These are phyloP conservation scores for Anaspis maculata DNA, from an alignment of 2,888 invertebrate species.

Conservation along the genomic window DNA sequence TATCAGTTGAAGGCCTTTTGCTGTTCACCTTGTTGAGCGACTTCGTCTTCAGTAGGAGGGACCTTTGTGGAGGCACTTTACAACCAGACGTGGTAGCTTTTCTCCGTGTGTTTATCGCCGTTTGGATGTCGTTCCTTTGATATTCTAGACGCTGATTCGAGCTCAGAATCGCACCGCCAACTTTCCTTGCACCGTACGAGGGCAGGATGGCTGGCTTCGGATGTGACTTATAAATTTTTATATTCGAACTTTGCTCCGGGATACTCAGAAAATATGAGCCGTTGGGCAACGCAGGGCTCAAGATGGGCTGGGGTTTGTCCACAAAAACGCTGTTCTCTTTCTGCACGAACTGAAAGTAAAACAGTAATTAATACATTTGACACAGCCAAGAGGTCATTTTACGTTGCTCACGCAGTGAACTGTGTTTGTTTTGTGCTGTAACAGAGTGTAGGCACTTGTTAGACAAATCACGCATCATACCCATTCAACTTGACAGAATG, in stretches of 20 bases:
- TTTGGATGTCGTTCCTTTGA: conserved; percentile 35
- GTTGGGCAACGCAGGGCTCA: conserved; percentile 14
- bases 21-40: conserved; percentile 28
- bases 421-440: too few relatives aligned
- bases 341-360: conserved; percentile 27
- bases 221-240: conserved; percentile 45
- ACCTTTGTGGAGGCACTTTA: conserved; percentile 22
- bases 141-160: conserved; percentile 39
- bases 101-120: conserved; percentile 28
- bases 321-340: conserved; percentile 30
- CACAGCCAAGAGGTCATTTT: too few relatives aligned
- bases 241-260: conserved; percentile 25
- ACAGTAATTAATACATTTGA: too few relatives aligned
- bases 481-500: too few relatives aligned
- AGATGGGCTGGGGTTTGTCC: conserved; percentile 11
- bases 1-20: conserved; percentile 31
- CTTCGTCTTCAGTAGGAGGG: conserved; percentile 32
- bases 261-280: conserved; percentile 29
- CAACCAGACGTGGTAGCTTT: conserved; percentile 8
- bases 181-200: conserved; percentile 49
- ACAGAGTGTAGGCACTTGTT: too few relatives aligned
- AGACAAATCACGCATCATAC: too few relatives aligned
- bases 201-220: conserved; percentile 54
- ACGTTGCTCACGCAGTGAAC: too few relatives aligned
- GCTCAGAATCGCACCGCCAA: conserved; percentile 49